Evolutionary conservation across 2,797 vertebrate species (phyloP).

Genomic region (Microhierax caerulescens): DNA sequence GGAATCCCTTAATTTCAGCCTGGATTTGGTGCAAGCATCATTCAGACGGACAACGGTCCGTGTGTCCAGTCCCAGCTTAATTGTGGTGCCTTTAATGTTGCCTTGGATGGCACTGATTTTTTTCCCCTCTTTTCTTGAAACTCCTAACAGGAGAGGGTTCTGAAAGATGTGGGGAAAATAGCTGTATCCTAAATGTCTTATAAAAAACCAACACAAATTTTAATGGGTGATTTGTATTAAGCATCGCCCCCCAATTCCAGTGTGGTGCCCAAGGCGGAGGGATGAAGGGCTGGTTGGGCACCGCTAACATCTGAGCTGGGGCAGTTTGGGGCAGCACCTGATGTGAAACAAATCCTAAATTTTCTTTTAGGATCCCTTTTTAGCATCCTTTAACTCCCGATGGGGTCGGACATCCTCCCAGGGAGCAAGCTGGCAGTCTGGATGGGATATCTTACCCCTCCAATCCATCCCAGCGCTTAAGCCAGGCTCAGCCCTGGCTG

Average conservation of each 20-base stretch:
- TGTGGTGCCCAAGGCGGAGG: fast-evolving
- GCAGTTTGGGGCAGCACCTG: background rate
- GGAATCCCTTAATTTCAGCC: background rate
- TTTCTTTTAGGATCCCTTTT: background rate
- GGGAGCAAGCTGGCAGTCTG: fast-evolving
- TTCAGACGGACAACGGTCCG: background rate
- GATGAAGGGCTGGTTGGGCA: background rate
- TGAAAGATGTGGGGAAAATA: background rate
- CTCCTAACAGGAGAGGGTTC: background rate
- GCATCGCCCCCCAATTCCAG: fast-evolving
- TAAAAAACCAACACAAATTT: background rate
- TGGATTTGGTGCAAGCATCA: background rate
- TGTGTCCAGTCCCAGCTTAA: background rate
- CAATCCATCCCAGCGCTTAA: background rate
- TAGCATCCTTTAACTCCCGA: background rate
- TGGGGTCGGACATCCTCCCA: no score
- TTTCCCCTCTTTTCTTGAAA: background rate
- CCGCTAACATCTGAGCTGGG: fast-evolving
- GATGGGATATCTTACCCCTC: fast-evolving
- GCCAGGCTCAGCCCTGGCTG: background rate
- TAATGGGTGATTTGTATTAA: fast-evolving
- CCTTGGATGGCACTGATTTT: background rate
- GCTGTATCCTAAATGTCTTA: fast-evolving
- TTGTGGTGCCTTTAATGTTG: background rate
- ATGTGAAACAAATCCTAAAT: background rate